phyloP scores from a whole-genome alignment of 2,113 vertebrate species.

The Chamaea fasciata region DNA sequence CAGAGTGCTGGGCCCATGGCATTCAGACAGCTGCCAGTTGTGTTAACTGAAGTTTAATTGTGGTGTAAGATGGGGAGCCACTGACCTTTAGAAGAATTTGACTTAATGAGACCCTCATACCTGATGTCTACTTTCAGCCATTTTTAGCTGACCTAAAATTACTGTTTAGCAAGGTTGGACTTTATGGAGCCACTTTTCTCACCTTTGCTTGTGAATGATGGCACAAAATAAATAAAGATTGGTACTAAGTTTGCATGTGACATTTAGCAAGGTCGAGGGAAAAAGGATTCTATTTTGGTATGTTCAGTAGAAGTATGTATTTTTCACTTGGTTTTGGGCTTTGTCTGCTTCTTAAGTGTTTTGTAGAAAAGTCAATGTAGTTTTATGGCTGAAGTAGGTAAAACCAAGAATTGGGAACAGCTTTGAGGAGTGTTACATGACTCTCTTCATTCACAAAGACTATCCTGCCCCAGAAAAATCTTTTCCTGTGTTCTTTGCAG shows the following conservation, averaged over 20 bases:
- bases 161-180: neutral
- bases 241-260: neutral
- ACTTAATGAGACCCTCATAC: constrained; percentile 24
- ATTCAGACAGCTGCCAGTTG: neutral
- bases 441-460: neutral
- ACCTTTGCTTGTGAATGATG: neutral
- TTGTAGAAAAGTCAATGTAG: neutral
- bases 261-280: neutral
- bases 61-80: neutral
- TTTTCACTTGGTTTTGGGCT: constrained; percentile 1
- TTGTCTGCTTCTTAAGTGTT: neutral
- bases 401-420: neutral
- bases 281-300: neutral
- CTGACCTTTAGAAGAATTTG: constrained; percentile 20
- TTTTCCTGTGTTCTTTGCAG: neutral
- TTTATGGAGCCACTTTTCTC: neutral
- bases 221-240: neutral
- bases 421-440: neutral
- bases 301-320: neutral
- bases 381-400: neutral
- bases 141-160: constrained; percentile 7
- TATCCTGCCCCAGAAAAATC: neutral
- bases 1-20: neutral
- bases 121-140: neutral
- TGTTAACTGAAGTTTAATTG: neutral